A percentile compares a stretch with the other conserved stretches of the same genome.
Evolutionary conservation across 2,888 invertebrate species (phyloP).

Genomic region (Omphaloscelis lunosa): DNA sequence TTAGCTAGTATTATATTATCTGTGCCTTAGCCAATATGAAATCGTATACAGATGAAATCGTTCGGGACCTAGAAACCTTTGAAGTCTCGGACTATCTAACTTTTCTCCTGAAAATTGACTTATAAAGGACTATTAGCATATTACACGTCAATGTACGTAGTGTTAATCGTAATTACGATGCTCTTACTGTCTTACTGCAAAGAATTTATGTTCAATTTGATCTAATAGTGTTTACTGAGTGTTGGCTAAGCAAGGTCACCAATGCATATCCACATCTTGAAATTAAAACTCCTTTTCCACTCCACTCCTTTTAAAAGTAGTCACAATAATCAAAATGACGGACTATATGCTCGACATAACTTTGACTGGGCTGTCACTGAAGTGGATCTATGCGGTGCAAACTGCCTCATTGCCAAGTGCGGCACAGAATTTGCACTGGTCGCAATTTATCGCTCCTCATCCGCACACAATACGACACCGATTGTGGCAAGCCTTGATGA

Average conservation of each 20-base stretch:
- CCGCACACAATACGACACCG: neutral
- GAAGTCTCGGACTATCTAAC: too few species aligned
- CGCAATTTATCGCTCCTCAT: neutral
- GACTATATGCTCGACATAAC: neutral
- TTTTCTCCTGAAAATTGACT: too few species aligned
- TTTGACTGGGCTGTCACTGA: neutral
- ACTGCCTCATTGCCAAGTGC: neutral
- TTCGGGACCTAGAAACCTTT: too few species aligned
- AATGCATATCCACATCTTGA: neutral
- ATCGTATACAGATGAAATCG: too few species aligned
- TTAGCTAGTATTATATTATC: too few species aligned
- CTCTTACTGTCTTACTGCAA: too few species aligned
- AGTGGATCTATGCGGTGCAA: neutral
- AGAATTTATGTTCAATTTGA: neutral
- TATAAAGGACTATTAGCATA: too few species aligned
- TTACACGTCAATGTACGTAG: too few species aligned
- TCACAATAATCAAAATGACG: neutral
- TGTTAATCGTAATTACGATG: too few species aligned
- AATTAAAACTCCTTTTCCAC: too few species aligned
- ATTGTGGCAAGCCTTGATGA: neutral
- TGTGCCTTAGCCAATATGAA: too few species aligned
- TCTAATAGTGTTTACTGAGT: neutral
- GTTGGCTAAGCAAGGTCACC: neutral
- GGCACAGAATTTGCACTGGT: neutral
- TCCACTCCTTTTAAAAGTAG: neutral